A percentile compares a stretch with the other conserved stretches of the same genome.
Evolutionary conservation across 2,888 invertebrate genomes (phyloP).

Genomic region (Epistrophe grossulariae): DNA sequence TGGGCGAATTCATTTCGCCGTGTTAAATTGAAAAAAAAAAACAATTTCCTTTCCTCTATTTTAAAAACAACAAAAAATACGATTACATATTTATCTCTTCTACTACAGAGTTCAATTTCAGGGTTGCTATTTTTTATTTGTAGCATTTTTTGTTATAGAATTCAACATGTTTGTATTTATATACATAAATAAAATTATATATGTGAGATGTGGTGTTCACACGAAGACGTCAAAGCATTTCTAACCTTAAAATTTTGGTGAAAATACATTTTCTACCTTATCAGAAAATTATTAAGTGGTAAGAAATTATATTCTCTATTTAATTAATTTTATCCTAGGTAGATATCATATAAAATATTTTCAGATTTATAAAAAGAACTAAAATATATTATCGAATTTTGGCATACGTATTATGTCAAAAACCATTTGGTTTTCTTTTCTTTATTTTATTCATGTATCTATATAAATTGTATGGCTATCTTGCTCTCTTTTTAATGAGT

Average conservation of each 20-base stretch:
- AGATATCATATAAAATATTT: neutral
- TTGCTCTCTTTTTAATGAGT: neutral
- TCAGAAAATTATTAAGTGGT: neutral
- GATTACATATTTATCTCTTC: neutral
- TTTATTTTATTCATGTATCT: neutral
- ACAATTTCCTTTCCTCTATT: neutral
- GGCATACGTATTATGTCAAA: neutral
- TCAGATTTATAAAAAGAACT: neutral
- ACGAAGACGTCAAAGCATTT: slow-evolving; percentile 1
- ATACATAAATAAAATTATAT: neutral
- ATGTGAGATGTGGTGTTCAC: neutral
- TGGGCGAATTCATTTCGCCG: neutral
- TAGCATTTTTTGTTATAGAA: neutral
- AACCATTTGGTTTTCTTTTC: neutral
- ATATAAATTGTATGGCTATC: neutral
- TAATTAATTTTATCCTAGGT: neutral
- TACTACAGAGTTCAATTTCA: slow-evolving; percentile 54
- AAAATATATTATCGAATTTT: neutral
- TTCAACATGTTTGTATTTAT: neutral
- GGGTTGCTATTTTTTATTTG: slow-evolving; percentile 63
- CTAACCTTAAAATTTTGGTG: slow-evolving; percentile 5
- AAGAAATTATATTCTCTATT: neutral
- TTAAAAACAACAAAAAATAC: neutral
- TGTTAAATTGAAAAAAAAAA: neutral
- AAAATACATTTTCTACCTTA: neutral